Evolutionary conservation across 2,113 vertebrate genomes (phyloP).

Genomic region (Gymnarchus niloticus): DNA sequence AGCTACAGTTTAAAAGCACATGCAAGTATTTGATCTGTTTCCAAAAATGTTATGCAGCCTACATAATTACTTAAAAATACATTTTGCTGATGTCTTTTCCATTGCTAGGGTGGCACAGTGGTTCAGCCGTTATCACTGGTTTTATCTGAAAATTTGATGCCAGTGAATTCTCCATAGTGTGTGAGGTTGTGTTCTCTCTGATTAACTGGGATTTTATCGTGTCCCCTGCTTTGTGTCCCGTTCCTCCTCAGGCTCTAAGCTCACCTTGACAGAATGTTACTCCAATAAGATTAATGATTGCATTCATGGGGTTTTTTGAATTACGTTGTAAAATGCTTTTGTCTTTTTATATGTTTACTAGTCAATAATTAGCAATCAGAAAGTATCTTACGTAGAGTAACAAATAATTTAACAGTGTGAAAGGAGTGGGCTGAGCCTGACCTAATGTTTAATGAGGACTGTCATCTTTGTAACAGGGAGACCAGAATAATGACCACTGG

Average conservation of each 20-base stretch:
- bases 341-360: background rate
- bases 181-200: no score
- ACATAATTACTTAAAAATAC: background rate
- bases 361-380: background rate
- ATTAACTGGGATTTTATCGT: no score
- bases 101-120: background rate
- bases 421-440: background rate
- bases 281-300: background rate
- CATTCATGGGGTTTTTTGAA: background rate
- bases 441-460: background rate
- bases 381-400: background rate
- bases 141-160: background rate
- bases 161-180: background rate
- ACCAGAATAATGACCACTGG: conserved; percentile 46
- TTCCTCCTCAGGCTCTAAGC: background rate
- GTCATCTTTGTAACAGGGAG: conserved; percentile 10
- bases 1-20: background rate
- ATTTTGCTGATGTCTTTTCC: background rate
- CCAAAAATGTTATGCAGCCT: background rate
- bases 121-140: background rate
- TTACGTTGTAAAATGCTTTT: no score
- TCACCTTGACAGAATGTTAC: background rate
- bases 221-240: no score
- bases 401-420: background rate
- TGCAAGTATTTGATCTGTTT: background rate